These are phyloP conservation scores for Atractosteus spatula DNA, from an alignment of 2,113 vertebrate genomes.

Conservation along the genomic window DNA sequence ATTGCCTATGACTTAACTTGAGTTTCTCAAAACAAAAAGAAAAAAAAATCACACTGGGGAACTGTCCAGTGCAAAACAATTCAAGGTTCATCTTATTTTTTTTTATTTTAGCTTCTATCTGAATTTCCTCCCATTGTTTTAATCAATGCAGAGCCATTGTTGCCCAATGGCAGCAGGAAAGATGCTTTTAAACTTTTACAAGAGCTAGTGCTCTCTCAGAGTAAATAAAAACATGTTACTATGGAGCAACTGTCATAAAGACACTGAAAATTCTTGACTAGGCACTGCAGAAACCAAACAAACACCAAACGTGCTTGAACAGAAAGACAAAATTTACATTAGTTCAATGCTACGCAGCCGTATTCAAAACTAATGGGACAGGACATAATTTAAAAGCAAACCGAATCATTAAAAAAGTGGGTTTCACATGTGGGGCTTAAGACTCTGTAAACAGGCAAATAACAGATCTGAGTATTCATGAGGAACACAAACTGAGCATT, in stretches of 20 bases:
- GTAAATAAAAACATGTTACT: constrained; percentile 52
- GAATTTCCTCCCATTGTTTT: constrained; percentile 74
- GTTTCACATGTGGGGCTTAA: neutral
- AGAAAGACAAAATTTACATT: constrained; percentile 53
- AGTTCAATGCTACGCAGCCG: constrained; percentile 29
- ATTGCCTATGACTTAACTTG: constrained; percentile 28
- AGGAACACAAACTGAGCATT: no score
- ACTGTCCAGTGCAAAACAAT: constrained; percentile 53
- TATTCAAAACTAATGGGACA: constrained; percentile 40
- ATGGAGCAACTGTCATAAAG: constrained; percentile 40
- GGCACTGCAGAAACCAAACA: constrained; percentile 37
- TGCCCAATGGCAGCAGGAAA: constrained; percentile 56
- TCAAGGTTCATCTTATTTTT: constrained; percentile 40
- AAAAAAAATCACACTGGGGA: constrained; percentile 36
- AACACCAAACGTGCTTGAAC: constrained; percentile 39
- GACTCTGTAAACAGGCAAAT: neutral
- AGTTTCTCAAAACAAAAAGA: constrained; percentile 37
- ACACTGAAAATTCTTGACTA: constrained; percentile 36
- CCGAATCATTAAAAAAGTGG: constrained; percentile 47
- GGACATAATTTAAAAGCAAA: constrained; percentile 41
- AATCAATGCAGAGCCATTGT: constrained; percentile 61
- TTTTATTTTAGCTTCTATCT: constrained; percentile 57
- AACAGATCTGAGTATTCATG: no score
- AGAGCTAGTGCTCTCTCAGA: neutral
- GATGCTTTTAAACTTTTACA: constrained; percentile 55